Percentiles rank a stretch among this genome's conserved stretches.
phyloP scores from a whole-genome alignment of 2,113 vertebrate genomes.

The Paedocypris sp. region DNA sequence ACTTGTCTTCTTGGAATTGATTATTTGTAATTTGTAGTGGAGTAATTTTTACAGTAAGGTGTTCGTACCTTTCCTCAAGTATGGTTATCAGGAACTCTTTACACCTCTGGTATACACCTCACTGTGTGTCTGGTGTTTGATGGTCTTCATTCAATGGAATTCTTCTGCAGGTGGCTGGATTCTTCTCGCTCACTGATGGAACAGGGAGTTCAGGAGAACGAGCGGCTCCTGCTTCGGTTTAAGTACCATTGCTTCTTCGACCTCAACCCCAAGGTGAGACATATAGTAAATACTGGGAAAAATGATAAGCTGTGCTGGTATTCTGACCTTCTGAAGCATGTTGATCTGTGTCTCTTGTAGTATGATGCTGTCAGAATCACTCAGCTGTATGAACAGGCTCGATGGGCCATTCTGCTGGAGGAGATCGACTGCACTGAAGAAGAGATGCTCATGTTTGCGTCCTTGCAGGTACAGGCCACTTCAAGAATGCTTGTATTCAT shows the following conservation, averaged over 20 bases:
- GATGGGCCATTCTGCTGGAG: slow-evolving; percentile 87
- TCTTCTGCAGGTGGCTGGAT: slow-evolving; percentile 86
- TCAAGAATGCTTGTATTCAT: not conserved
- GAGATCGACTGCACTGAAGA: slow-evolving; percentile 97
- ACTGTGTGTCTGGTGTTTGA: no score
- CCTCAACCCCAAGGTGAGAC: slow-evolving; percentile 87
- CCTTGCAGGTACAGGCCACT: slow-evolving; percentile 76
- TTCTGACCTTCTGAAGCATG: not conserved
- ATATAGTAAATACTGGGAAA: not conserved
- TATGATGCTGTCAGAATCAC: slow-evolving; percentile 92
- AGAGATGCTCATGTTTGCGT: slow-evolving; percentile 96
- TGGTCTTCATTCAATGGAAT: no score
- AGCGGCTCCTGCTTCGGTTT: slow-evolving; percentile 81
- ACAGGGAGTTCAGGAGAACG: slow-evolving; percentile 78
- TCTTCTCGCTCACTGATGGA: slow-evolving; percentile 95
- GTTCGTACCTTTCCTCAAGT: no score
- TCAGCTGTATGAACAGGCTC: slow-evolving; percentile 91
- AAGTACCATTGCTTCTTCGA: slow-evolving; percentile 98
- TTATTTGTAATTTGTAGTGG: no score
- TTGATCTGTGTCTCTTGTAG: slow-evolving; percentile 47
- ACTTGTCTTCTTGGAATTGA: no score
- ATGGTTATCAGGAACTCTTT: no score
- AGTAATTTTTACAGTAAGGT: no score
- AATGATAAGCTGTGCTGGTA: not conserved
- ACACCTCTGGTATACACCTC: no score